phyloP scores from a whole-genome alignment of 2,888 invertebrate species.

The Ormyrus thymus region DNA sequence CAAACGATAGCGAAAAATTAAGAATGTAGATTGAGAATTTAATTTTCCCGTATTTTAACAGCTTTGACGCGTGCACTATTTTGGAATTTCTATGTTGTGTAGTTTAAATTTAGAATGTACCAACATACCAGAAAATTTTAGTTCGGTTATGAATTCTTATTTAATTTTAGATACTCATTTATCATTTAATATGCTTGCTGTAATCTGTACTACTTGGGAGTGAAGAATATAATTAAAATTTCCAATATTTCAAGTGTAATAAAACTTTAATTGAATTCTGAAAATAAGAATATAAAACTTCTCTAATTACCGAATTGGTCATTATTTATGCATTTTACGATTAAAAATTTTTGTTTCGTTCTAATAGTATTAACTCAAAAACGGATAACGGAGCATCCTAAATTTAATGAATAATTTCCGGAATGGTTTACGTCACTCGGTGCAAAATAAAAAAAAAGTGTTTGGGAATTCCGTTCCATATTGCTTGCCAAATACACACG shows the following conservation, averaged over 20 bases:
- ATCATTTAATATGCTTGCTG: background rate
- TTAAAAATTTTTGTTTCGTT: no score
- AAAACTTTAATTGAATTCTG: no score
- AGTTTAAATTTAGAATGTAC: background rate
- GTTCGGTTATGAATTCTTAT: conserved; percentile 13
- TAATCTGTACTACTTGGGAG: background rate
- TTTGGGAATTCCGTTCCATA: background rate
- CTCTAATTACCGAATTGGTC: no score
- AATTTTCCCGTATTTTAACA: no score
- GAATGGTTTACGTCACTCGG: conserved; percentile 27
- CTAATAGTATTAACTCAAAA: no score
- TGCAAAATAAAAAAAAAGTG: conserved; percentile 39
- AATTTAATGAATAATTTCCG: background rate
- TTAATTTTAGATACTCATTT: conserved; percentile 29
- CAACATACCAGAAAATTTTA: conserved; percentile 18
- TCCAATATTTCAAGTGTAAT: no score
- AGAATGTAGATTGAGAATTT: no score
- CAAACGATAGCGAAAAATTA: no score
- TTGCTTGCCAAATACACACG: conserved; percentile 17
- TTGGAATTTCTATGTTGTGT: background rate
- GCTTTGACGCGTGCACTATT: background rate
- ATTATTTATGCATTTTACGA: no score
- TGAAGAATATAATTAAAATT: no score
- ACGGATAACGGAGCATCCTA: no score
- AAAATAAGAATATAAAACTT: no score